Evolutionary conservation across 2,113 vertebrate species (phyloP).

Genomic region (Chaetorhynchus papuensis): DNA sequence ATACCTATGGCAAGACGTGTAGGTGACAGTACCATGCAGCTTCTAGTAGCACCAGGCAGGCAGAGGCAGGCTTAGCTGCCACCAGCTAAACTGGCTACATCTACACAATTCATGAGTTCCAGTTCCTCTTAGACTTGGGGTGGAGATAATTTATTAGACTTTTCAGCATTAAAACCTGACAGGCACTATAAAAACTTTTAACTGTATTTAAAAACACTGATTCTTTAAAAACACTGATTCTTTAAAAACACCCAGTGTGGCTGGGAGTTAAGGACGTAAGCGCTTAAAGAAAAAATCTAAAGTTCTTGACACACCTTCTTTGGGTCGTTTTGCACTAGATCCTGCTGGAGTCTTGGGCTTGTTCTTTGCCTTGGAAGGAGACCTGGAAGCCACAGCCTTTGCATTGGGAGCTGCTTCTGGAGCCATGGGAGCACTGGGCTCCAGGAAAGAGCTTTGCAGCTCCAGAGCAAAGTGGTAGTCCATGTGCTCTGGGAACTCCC

Average conservation of each 20-base stretch:
- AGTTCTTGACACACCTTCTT: conserved; percentile 68
- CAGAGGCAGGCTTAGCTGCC: not conserved
- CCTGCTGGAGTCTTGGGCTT: conserved; percentile 68
- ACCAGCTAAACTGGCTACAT: not conserved
- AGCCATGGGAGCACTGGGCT: not conserved
- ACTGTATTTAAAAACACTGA: not conserved
- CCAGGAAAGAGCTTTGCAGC: conserved; percentile 83
- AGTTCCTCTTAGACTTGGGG: not conserved
- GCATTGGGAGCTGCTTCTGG: not conserved
- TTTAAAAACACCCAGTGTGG: not conserved
- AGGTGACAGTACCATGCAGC: not conserved
- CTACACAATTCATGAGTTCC: not conserved
- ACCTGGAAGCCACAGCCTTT: not conserved
- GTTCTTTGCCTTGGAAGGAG: conserved; percentile 70
- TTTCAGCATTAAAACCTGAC: not conserved
- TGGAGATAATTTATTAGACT: conserved; percentile 25
- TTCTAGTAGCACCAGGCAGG: not conserved
- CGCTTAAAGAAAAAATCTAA: conserved; percentile 90
- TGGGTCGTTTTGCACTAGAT: conserved; percentile 75
- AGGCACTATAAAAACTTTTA: not conserved
- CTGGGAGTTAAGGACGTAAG: conserved; percentile 49
- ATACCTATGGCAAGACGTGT: not conserved
- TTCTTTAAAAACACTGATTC: not conserved
- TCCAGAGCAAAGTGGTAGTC: conserved; percentile 95
- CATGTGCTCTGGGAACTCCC: conserved; percentile 91